Evolutionary conservation across 1,140 invertebrate species (phyloP).

Genomic region (Papilio dardanus): DNA sequence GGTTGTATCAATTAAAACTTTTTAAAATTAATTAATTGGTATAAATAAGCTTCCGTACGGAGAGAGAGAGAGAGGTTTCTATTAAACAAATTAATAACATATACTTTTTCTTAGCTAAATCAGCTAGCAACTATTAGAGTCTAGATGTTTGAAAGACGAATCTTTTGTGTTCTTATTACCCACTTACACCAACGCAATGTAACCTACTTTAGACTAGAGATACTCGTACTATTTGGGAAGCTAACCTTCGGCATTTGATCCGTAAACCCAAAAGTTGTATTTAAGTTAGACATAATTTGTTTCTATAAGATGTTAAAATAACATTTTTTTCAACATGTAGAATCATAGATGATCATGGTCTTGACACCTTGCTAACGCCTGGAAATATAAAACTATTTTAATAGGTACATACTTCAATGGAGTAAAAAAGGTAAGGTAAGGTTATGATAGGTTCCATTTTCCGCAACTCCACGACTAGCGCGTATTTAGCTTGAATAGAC

Average conservation of each 20-base stretch:
- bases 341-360: too few species aligned
- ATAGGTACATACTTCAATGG: too few species aligned
- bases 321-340: too few species aligned
- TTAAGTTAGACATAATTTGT: neutral
- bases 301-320: neutral
- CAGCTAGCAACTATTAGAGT: too few species aligned
- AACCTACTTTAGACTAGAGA: neutral
- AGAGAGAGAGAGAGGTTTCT: neutral
- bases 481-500: too few species aligned
- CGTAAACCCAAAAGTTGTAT: neutral
- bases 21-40: constrained; percentile 8
- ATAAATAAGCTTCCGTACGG: constrained; percentile 1
- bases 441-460: too few species aligned
- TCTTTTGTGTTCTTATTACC: neutral
- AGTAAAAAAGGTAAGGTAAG: too few species aligned
- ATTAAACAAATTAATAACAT: neutral
- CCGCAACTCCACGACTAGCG: too few species aligned
- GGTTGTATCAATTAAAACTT: constrained; percentile 18
- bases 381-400: too few species aligned
- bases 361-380: too few species aligned
- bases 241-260: neutral
- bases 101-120: neutral
- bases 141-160: neutral
- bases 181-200: neutral
- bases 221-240: neutral